Evolutionary conservation across 2,113 vertebrate species (phyloP).

Genomic region (Boleophthalmus pectinirostris): DNA sequence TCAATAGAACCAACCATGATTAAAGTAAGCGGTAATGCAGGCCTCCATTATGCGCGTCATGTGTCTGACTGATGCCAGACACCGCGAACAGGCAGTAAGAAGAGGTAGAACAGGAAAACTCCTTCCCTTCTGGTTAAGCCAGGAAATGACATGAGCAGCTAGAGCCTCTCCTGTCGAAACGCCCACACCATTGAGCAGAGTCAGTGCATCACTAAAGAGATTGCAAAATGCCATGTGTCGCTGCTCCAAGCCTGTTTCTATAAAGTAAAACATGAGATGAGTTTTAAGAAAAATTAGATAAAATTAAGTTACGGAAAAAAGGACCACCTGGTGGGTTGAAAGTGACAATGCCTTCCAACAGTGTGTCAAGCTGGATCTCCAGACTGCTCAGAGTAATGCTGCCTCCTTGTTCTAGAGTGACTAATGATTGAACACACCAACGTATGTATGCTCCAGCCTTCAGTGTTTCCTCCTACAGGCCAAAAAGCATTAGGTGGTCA

Average conservation of each 20-base stretch:
- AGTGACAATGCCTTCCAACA: conserved; percentile 86
- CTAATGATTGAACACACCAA: conserved; percentile 82
- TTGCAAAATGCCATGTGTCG: conserved; percentile 92
- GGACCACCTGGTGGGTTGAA: conserved; percentile 89
- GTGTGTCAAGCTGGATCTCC: conserved; percentile 86
- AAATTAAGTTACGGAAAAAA: not conserved
- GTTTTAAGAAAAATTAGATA: not conserved
- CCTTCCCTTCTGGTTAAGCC: conserved; percentile 82
- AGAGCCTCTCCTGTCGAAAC: conserved; percentile 87
- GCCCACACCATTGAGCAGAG: conserved; percentile 86
- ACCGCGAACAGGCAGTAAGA: conserved; percentile 88
- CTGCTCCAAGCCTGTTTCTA: conserved; percentile 86
- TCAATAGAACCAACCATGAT: conserved; percentile 68
- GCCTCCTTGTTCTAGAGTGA: conserved; percentile 87
- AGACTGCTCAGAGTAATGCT: conserved; percentile 82
- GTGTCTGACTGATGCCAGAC: conserved; percentile 91
- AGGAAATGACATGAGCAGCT: conserved; percentile 78
- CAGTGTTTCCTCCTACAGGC: conserved; percentile 61
- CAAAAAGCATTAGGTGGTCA: not conserved
- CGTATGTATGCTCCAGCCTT: conserved; percentile 59
- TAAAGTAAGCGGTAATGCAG: conserved; percentile 91
- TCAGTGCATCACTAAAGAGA: conserved; percentile 87
- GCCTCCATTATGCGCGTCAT: conserved; percentile 93
- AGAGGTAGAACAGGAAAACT: conserved; percentile 88
- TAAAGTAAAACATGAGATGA: not conserved